A percentile compares a stretch with the other conserved stretches of the same genome.
These are phyloP conservation scores for Aphyosemion australe DNA, from an alignment of 2,113 vertebrate species.

Conservation along the genomic window DNA sequence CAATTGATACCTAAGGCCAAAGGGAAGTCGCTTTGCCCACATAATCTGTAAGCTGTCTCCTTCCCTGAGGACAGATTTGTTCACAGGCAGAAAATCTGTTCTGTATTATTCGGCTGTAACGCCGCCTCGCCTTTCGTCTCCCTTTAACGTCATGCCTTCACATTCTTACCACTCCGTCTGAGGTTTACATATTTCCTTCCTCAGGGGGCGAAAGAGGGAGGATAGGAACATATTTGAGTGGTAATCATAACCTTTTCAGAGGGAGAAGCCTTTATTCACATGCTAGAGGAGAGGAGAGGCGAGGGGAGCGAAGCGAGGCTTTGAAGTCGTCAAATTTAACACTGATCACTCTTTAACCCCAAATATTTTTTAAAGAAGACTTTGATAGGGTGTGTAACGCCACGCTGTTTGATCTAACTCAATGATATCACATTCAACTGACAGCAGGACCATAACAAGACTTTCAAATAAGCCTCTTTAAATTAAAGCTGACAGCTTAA, in stretches of 20 bases:
- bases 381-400: constrained; percentile 76
- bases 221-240: constrained; percentile 70
- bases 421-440: constrained; percentile 71
- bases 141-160: constrained; percentile 74
- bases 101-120: constrained; percentile 82
- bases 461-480: constrained; percentile 77
- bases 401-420: constrained; percentile 72
- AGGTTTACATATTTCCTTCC: constrained; percentile 76
- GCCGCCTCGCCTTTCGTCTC: constrained; percentile 72
- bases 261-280: constrained; percentile 69
- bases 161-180: constrained; percentile 54
- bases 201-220: constrained; percentile 64
- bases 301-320: constrained; percentile 38
- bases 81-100: constrained; percentile 87
- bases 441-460: constrained; percentile 77
- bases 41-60: constrained; percentile 87
- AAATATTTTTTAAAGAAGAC: constrained; percentile 73
- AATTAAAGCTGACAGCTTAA: constrained; percentile 81
- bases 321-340: constrained; percentile 78
- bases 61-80: constrained; percentile 84
- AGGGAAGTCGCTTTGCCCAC: constrained; percentile 79
- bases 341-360: constrained; percentile 78
- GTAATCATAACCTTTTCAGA: constrained; percentile 76
- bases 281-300: constrained; percentile 53
- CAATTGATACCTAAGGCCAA: constrained; percentile 83